A percentile compares a stretch with the other conserved stretches of the same genome.
phyloP scores from a whole-genome alignment of 2,888 invertebrate species.

The Morpho helenor region DNA sequence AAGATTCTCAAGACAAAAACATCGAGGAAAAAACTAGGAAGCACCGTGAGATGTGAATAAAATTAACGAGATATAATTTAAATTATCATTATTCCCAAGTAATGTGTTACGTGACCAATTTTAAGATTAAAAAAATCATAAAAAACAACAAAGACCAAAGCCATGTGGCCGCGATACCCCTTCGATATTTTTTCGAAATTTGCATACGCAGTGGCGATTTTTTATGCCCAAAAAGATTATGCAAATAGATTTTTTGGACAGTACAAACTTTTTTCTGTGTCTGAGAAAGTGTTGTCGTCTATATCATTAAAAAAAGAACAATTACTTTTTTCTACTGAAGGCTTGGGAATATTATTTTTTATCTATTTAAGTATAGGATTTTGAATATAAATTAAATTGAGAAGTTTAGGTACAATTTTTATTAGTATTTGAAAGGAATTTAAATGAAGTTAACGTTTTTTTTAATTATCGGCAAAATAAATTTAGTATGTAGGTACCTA shows the following conservation, averaged over 20 bases:
- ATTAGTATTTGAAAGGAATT: too few species aligned
- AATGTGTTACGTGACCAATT: constrained; percentile 68
- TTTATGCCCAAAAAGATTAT: constrained; percentile 65
- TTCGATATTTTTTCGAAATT: constrained; percentile 43
- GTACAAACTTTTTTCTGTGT: constrained; percentile 44
- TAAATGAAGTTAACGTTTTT: too few species aligned
- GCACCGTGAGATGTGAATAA: constrained; percentile 64
- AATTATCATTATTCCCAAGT: constrained; percentile 42
- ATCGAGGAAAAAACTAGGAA: constrained; percentile 37
- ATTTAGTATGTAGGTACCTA: too few species aligned
- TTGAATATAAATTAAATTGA: not conserved
- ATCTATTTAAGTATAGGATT: not conserved
- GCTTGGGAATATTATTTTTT: constrained; percentile 5
- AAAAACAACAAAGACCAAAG: constrained; percentile 41
- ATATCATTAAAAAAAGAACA: constrained; percentile 26
- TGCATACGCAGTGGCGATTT: constrained; percentile 72
- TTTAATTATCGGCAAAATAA: too few species aligned
- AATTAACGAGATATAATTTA: constrained; percentile 46
- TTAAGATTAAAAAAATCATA: constrained; percentile 37
- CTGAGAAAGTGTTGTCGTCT: constrained; percentile 37
- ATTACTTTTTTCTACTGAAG: constrained; percentile 18
- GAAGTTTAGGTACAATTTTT: too few species aligned
- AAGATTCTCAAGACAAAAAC: constrained; percentile 32
- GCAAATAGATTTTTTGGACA: constrained; percentile 73
- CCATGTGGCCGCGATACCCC: constrained; percentile 48